These are phyloP conservation scores for Pseudopipra pipra DNA, from an alignment of 2,113 vertebrate species.

Conservation along the genomic window DNA sequence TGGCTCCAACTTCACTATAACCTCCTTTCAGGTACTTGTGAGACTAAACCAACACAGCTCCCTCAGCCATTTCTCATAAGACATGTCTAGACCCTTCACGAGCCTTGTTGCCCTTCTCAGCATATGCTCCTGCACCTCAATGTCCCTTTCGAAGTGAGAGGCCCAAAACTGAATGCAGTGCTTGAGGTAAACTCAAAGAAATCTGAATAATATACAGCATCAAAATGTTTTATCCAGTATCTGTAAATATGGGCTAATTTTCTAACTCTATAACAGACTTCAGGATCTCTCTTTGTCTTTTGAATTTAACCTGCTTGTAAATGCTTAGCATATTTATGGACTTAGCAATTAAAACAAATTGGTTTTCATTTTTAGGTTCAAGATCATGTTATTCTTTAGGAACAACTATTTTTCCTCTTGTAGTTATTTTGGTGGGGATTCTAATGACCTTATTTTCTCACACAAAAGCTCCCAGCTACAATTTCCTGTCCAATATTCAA, in stretches of 20 bases:
- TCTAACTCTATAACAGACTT: neutral
- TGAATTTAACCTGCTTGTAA: neutral
- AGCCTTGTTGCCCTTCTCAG: neutral
- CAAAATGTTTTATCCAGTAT: neutral
- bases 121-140: neutral
- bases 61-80: fast-evolving
- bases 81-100: neutral
- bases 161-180: neutral
- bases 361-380: no score
- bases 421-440: neutral
- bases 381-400: neutral
- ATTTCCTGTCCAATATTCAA: neutral
- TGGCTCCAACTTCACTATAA: fast-evolving
- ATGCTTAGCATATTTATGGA: neutral
- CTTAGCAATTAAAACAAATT: neutral
- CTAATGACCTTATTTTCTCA: neutral
- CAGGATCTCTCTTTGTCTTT: neutral
- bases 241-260: neutral
- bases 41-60: neutral
- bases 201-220: neutral
- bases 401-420: neutral
- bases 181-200: neutral
- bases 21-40: neutral
- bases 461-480: neutral
- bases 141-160: neutral